phyloP scores from a whole-genome alignment of 1,140 invertebrate genomes.

The Lepidurus arcticus region DNA sequence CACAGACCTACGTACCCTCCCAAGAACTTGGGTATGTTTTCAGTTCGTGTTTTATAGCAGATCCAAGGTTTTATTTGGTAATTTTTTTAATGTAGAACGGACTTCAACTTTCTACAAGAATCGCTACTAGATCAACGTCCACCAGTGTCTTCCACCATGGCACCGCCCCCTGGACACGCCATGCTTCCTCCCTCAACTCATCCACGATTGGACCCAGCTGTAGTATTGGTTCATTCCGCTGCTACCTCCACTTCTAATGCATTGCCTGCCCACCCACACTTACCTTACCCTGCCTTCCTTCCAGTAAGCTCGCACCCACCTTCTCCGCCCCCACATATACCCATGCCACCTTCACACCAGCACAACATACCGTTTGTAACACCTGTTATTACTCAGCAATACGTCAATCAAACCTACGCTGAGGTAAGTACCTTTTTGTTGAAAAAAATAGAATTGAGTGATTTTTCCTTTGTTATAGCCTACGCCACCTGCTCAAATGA shows the following conservation, averaged over 20 bases:
- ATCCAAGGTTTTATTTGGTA: background rate
- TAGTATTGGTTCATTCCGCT: slow-evolving; percentile 30
- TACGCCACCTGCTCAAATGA: slow-evolving; percentile 20
- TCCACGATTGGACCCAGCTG: slow-evolving; percentile 30
- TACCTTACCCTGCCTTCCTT: slow-evolving; percentile 8
- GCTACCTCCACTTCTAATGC: slow-evolving; percentile 20
- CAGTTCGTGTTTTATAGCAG: background rate
- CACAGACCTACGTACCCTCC: slow-evolving; percentile 22
- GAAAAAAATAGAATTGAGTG: background rate
- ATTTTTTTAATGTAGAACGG: slow-evolving; percentile 24
- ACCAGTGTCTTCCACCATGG: slow-evolving; percentile 27
- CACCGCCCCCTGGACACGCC: slow-evolving; percentile 13
- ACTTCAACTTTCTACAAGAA: slow-evolving; percentile 34
- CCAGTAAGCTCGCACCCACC: slow-evolving; percentile 14
- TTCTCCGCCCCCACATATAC: slow-evolving; percentile 29
- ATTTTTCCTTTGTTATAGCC: background rate
- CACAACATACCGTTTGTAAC: slow-evolving; percentile 21
- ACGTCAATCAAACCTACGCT: background rate
- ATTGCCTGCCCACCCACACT: slow-evolving; percentile 26
- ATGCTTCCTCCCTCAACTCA: slow-evolving; percentile 25
- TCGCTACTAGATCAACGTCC: slow-evolving; percentile 30
- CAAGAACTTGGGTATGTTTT: slow-evolving; percentile 29
- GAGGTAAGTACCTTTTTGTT: background rate
- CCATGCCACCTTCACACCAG: slow-evolving; percentile 23
- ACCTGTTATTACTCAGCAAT: slow-evolving; percentile 1